A percentile compares a stretch with the other conserved stretches of the same genome.
phyloP scores from a whole-genome alignment of 2,113 vertebrate species.

The Erythrocercus mccallii region DNA sequence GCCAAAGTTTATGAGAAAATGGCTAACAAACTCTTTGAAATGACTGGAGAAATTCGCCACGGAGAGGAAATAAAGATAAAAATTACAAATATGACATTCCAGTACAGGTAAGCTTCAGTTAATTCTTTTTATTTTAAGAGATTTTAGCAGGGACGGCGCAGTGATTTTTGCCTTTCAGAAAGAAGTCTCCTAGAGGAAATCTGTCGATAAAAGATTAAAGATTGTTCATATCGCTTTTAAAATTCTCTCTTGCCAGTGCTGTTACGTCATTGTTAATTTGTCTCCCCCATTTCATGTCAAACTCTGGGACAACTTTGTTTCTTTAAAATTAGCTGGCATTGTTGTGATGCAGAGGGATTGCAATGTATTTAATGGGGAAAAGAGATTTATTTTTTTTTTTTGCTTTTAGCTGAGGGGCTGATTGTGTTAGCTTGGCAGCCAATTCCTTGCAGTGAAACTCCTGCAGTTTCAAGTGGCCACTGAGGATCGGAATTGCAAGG shows the following conservation, averaged over 20 bases:
- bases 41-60: constrained; percentile 93
- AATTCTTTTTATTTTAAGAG: constrained; percentile 66
- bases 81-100: constrained; percentile 99
- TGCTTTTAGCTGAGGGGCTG: constrained; percentile 25
- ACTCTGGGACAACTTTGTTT: constrained; percentile 58
- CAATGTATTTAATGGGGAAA: constrained; percentile 43
- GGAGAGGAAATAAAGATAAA: constrained; percentile 99
- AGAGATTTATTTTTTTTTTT: background rate
- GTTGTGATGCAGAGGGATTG: constrained; percentile 27
- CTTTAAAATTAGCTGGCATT: background rate
- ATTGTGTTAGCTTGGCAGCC: constrained; percentile 45
- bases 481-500: background rate
- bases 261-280: constrained; percentile 65
- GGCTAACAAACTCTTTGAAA: constrained; percentile 94
- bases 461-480: constrained; percentile 42
- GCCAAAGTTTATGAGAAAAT: constrained; percentile 98
- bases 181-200: constrained; percentile 51
- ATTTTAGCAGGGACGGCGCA: constrained; percentile 43
- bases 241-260: constrained; percentile 59
- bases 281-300: constrained; percentile 35
- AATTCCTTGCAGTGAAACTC: constrained; percentile 25
- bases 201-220: constrained; percentile 64
- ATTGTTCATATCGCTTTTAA: constrained; percentile 68
- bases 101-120: constrained; percentile 89
- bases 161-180: constrained; percentile 60